These are phyloP conservation scores for Dichetophora obliterata DNA, from an alignment of 2,888 invertebrate species.

Conservation along the genomic window DNA sequence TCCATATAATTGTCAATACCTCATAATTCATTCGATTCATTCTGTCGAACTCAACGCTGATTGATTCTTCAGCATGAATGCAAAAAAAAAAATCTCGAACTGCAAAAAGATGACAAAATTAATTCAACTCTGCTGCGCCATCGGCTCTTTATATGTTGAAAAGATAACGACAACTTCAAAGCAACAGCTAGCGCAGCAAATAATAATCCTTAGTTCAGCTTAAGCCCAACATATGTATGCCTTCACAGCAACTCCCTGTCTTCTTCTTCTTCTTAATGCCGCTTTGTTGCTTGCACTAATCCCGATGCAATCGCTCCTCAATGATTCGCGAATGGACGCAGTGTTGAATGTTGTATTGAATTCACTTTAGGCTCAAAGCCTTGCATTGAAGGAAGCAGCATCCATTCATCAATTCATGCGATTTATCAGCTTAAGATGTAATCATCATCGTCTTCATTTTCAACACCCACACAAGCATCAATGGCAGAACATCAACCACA, in stretches of 20 bases:
- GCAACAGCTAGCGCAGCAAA: slow-evolving; percentile 15
- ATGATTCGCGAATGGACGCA: neutral
- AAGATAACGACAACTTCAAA: neutral
- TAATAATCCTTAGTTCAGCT: slow-evolving; percentile 10
- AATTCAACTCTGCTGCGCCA: slow-evolving; percentile 1
- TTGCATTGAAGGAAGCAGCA: neutral
- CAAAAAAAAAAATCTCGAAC: neutral
- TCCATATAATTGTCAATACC: neutral
- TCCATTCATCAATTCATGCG: slow-evolving; percentile 18
- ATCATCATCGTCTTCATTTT: slow-evolving; percentile 18
- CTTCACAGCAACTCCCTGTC: neutral
- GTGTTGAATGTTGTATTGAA: neutral
- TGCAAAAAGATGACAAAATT: slow-evolving; percentile 5
- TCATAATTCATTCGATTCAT: neutral
- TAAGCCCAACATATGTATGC: slow-evolving; percentile 13
- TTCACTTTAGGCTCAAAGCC: slow-evolving; percentile 5
- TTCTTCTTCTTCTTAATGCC: neutral
- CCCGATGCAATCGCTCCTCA: neutral
- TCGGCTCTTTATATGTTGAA: neutral
- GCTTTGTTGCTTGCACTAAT: slow-evolving; percentile 15
- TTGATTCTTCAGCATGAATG: neutral
- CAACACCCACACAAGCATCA: neutral
- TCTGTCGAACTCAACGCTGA: neutral
- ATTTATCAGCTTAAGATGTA: slow-evolving; percentile 26
- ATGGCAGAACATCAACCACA: neutral